Evolutionary conservation across 92 coral and sea anemone genomes (phyloP).

Genomic region (Palythoa grandis): DNA sequence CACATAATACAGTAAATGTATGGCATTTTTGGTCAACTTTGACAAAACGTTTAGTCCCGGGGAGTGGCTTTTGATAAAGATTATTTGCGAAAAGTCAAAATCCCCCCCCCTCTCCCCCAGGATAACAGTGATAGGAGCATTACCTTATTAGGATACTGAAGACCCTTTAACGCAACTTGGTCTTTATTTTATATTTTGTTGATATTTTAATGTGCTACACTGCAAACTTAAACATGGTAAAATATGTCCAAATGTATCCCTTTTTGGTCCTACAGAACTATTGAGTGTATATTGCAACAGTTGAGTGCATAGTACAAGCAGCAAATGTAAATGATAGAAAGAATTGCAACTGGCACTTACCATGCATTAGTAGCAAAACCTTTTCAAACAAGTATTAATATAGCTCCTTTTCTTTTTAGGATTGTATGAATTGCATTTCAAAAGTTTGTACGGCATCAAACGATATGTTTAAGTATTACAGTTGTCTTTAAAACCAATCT

Average conservation of each 20-base stretch:
- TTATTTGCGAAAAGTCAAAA: background rate
- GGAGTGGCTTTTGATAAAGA: conserved; percentile 15
- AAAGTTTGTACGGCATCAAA: conserved; percentile 17
- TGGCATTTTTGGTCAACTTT: conserved; percentile 18
- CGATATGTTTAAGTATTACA: conserved; percentile 11
- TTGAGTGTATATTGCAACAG: background rate
- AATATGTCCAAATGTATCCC: background rate
- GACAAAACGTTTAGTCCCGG: conserved; percentile 13
- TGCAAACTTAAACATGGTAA: background rate
- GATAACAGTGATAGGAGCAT: conserved; percentile 9
- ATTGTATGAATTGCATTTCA: conserved; percentile 20
- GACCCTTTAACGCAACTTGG: background rate
- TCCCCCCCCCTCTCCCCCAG: background rate
- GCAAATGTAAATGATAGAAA: conserved; percentile 17
- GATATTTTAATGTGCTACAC: background rate
- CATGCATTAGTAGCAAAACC: conserved; percentile 16
- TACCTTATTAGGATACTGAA: background rate
- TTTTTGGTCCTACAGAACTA: conserved; percentile 1
- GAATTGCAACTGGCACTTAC: conserved; percentile 17
- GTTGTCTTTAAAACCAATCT: conserved; percentile 12
- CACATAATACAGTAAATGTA: conserved; percentile 15
- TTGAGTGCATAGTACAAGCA: background rate
- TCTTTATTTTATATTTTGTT: background rate
- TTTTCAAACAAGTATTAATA: conserved; percentile 4
- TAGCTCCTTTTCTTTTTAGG: conserved; percentile 20